Base-by-base conservation (phyloP, 1,140 invertebrate species). In the Leucophenga varia region DNA sequence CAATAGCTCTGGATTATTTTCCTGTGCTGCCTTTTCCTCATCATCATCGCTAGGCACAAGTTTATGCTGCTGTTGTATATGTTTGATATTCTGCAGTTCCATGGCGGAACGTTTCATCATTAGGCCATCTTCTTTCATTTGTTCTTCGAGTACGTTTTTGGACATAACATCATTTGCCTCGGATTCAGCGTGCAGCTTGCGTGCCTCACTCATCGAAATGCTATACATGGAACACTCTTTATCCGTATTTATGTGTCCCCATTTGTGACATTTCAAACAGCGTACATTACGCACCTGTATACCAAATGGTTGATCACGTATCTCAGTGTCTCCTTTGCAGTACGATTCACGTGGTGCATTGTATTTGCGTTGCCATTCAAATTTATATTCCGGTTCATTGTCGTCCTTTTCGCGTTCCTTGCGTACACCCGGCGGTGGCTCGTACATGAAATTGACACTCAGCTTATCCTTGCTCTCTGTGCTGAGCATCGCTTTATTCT, bases 381-480 rank as follows among this genome's bases (percentile, higher is more conserved):
- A 98, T 77, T 98, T 98, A 59, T 91, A 97, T 70, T 98, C 96
- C 18, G 91, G 91, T 74, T 97, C 94, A 65, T 92, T 90, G 50
- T 95, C 93, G 77, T 92, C 89, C 70, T 92, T 88, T 78, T 95
- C 89, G 34, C 88, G 78, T 76, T 92, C 90, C 71, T 92, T 93
- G 64, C 91, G 92, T 9, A 91, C 90, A 34, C 96, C 97, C 21
- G 95, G 94, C 47, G 97, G 97, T n/a, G 96, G 93, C 78, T 99
- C 96, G 78, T 99, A 99, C 93, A 99, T 96, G 71, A 99, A 99
- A 79, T 95, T 97, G 1, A 99, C 85, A 55, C 95, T 97, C n/a
- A 98, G 75, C 75, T 98, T 98, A 44, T 98, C 96, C 75, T 99
- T 99, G 65, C 90, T 94, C 57, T 99, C 95, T 78, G 97, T 98